Percentiles rank a stretch among this genome's conserved stretches.
phyloP scores from a whole-genome alignment of 2,888 invertebrate genomes.

The Vandiemenella viatica region DNA sequence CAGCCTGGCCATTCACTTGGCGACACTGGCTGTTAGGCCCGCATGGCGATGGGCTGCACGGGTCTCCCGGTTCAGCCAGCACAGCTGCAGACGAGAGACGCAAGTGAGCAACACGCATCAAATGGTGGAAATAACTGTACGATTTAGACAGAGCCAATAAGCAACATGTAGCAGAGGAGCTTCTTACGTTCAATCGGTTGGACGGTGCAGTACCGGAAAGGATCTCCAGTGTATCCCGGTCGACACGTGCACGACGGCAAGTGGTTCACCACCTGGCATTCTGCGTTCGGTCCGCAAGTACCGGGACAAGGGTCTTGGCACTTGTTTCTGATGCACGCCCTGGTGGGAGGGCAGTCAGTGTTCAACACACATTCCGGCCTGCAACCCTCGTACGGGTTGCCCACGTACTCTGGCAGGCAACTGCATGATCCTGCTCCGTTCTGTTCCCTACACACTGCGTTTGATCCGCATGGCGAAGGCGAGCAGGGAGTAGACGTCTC shows the following conservation, averaged over 20 bases:
- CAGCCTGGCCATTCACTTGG: slow-evolving; percentile 44
- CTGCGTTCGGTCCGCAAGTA: slow-evolving; percentile 54
- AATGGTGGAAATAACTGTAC: not conserved
- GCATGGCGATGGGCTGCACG: slow-evolving; percentile 49
- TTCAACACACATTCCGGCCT: slow-evolving; percentile 57
- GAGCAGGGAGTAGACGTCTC: slow-evolving; percentile 14
- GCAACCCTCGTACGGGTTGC: slow-evolving; percentile 20
- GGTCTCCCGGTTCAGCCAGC: slow-evolving; percentile 23
- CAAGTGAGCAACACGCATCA: too few species aligned
- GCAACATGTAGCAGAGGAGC: not conserved
- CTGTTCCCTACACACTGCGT: slow-evolving; percentile 34
- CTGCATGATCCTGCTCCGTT: slow-evolving; percentile 37
- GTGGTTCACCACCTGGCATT: slow-evolving; percentile 56
- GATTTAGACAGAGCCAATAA: not conserved
- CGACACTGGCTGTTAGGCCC: slow-evolving; percentile 48
- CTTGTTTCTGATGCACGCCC: slow-evolving; percentile 50
- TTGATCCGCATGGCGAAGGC: slow-evolving; percentile 20
- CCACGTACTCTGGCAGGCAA: slow-evolving; percentile 34
- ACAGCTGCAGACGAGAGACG: slow-evolving; percentile 1
- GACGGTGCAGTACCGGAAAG: slow-evolving; percentile 46
- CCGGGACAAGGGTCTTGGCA: slow-evolving; percentile 56
- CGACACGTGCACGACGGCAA: slow-evolving; percentile 57
- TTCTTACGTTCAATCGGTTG: slow-evolving; percentile 26
- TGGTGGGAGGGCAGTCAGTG: slow-evolving; percentile 49
- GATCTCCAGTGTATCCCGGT: slow-evolving; percentile 60